Percentiles rank a stretch among this genome's conserved stretches.
These are phyloP conservation scores for Platalea minor DNA, from an alignment of 2,797 vertebrate species.

Conservation along the genomic window DNA sequence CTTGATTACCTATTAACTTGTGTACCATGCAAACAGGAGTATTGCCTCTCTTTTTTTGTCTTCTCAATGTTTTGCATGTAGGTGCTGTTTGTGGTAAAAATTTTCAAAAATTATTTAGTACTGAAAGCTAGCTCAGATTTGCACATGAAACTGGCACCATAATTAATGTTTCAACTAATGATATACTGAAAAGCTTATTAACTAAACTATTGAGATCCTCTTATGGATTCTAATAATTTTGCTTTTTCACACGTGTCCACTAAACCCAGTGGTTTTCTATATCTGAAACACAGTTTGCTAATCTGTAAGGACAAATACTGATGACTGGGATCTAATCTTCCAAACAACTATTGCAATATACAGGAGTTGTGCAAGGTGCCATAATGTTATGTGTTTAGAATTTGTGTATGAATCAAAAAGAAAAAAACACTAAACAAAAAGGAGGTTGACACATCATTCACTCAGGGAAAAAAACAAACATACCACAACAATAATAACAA, in stretches of 20 bases:
- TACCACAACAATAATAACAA: not conserved
- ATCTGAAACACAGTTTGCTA: not conserved
- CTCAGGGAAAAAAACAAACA: not conserved
- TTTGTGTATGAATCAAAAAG: not conserved
- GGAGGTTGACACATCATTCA: not conserved
- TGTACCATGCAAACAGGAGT: not conserved
- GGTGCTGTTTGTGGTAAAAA: not conserved
- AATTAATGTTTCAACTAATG: not conserved
- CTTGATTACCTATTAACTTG: not conserved
- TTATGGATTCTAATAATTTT: not conserved
- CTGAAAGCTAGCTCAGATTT: not conserved
- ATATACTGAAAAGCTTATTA: not conserved
- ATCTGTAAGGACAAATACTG: not conserved
- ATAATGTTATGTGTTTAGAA: not conserved
- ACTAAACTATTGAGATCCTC: not conserved
- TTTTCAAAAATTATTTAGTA: not conserved
- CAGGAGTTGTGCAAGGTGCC: not conserved
- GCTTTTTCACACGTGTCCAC: not conserved
- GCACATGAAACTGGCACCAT: not conserved
- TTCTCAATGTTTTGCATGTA: not conserved
- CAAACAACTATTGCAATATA: not conserved
- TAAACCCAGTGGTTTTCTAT: not conserved
- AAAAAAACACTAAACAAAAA: not conserved
- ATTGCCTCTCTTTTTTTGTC: not conserved
- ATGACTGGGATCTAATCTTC: not conserved